A percentile compares a stretch with the other conserved stretches of the same genome.
phyloP scores from a whole-genome alignment of 2,113 vertebrate species.

The Passerina amoena region DNA sequence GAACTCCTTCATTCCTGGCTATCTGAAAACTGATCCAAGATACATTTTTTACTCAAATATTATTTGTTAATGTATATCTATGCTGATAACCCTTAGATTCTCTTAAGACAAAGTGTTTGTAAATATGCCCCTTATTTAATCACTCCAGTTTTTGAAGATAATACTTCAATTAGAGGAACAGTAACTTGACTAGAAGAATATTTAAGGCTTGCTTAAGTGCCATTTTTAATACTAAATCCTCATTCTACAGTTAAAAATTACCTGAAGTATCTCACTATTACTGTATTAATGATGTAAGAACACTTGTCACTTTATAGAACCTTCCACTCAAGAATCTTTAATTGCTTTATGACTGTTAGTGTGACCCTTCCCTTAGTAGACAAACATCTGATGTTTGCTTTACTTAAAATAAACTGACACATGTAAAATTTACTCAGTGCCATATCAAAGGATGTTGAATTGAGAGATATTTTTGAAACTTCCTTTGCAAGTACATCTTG shows the following conservation, averaged over 20 bases:
- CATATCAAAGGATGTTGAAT: background rate
- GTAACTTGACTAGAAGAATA: background rate
- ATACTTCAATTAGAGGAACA: background rate
- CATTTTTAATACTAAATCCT: background rate
- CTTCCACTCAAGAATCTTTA: background rate
- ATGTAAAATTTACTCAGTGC: background rate
- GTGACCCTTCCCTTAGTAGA: background rate
- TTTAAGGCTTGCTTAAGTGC: background rate
- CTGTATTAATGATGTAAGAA: background rate
- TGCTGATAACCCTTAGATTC: background rate
- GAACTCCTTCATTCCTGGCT: background rate
- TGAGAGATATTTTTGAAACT: background rate
- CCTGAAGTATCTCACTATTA: background rate
- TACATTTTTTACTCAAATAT: background rate
- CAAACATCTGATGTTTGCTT: background rate
- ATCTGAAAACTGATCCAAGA: background rate
- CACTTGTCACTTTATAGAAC: background rate
- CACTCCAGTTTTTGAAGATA: background rate
- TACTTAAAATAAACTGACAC: background rate
- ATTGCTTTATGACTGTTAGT: slow-evolving; percentile 31
- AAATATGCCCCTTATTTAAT: background rate
- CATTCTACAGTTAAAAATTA: slow-evolving; percentile 36
- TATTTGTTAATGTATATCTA: background rate
- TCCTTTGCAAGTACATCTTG: background rate
- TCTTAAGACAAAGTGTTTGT: background rate